phyloP scores from a whole-genome alignment of 2,113 vertebrate species.

The Gracilinanus agilis region DNA sequence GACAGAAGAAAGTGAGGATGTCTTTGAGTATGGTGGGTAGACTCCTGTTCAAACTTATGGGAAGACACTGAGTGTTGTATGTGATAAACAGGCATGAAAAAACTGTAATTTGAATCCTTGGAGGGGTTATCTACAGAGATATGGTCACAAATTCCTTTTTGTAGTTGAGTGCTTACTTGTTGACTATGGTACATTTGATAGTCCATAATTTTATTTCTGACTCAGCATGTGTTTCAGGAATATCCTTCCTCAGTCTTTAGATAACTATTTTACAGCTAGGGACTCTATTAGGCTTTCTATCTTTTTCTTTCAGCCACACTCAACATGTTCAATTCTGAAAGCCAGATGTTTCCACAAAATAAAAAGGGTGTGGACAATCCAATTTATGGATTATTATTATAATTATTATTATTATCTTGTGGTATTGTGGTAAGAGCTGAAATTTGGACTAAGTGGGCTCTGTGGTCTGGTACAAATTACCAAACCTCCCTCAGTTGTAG shows the following conservation, averaged over 20 bases:
- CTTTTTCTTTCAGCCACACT: background rate
- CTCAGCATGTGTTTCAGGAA: background rate
- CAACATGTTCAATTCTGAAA: background rate
- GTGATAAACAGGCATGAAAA: background rate
- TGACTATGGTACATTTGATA: background rate
- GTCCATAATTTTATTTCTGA: background rate
- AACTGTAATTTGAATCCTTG: background rate
- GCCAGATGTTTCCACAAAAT: background rate
- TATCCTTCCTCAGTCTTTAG: background rate
- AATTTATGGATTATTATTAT: background rate
- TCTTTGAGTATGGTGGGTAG: background rate
- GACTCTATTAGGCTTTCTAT: background rate
- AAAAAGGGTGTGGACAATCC: background rate
- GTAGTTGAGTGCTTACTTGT: background rate
- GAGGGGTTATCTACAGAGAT: background rate
- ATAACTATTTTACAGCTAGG: background rate
- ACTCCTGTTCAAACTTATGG: background rate
- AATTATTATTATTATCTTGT: background rate
- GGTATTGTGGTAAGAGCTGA: background rate
- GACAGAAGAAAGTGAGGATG: background rate
- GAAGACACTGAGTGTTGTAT: background rate
- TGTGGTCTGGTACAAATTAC: background rate
- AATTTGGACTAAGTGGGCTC: too few species aligned
- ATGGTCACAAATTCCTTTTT: background rate
- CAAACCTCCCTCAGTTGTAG: background rate